Percentiles rank a stretch among this genome's conserved stretches.
phyloP scores from a whole-genome alignment of 2,888 invertebrate genomes.

The Mesorhabditis spiculigera region DNA sequence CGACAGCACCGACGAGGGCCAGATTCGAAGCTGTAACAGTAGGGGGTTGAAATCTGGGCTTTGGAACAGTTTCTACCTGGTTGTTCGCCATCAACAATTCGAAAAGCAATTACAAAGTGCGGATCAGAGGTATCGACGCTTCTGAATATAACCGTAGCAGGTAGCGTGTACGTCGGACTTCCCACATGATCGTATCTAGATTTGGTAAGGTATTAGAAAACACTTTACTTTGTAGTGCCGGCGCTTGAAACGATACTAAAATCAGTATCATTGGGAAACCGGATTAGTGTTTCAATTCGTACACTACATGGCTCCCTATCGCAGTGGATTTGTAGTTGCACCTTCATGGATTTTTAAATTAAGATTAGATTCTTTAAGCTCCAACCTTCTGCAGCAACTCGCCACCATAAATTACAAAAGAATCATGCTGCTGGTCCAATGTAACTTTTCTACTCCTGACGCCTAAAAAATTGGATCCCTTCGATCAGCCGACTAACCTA shows the following conservation, averaged over 20 bases:
- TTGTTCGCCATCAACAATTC: not conserved
- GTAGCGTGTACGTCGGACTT: not conserved
- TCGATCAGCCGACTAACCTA: no score
- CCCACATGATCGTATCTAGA: not conserved
- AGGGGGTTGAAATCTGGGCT: not conserved
- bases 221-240: not conserved
- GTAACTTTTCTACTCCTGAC: not conserved
- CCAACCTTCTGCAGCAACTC: not conserved
- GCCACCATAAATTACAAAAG: not conserved
- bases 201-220: not conserved
- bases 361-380: no score
- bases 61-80: not conserved
- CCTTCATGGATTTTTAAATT: no score
- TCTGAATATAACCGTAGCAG: not conserved
- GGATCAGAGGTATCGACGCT: not conserved
- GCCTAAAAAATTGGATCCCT: not conserved
- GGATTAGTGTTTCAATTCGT: not conserved
- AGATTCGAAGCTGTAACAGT: not conserved
- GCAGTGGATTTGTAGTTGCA: no score
- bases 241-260: not conserved
- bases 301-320: not conserved
- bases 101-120: not conserved
- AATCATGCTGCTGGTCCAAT: not conserved
- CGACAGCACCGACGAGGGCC: no score
- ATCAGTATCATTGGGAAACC: not conserved